A percentile compares a stretch with the other conserved stretches of the same genome.
Conservation (phyloP, 2,113 vertebrate genomes). For the Microtus oregoni region DNA sequence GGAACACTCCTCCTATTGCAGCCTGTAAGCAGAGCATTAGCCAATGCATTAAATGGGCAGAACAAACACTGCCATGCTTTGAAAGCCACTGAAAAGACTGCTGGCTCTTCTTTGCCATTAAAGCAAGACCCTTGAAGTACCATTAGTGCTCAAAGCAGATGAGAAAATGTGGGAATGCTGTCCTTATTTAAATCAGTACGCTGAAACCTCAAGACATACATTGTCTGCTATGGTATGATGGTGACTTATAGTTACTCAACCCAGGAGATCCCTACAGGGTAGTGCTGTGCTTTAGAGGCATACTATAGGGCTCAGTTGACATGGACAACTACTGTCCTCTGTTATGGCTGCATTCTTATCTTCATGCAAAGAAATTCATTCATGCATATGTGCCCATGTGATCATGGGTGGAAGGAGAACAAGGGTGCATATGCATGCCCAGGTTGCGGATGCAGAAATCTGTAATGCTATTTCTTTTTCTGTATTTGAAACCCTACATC, state of each 20-base stretch:
- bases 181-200: neutral
- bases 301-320: neutral
- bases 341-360: neutral
- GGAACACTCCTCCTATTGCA: neutral
- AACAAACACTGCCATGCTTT: neutral
- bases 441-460: neutral
- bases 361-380: neutral
- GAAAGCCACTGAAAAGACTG: neutral
- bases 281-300: neutral
- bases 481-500: neutral
- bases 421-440: neutral
- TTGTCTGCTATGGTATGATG: no score
- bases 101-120: neutral
- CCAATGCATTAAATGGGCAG: neutral
- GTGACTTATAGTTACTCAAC: neutral
- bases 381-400: neutral
- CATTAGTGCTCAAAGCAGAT: neutral
- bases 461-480: neutral
- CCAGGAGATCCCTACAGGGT: neutral
- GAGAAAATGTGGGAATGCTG: neutral
- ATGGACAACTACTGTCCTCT: neutral
- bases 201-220: neutral
- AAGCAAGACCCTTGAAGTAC: neutral
- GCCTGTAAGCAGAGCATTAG: neutral
- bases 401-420: neutral